Percentiles rank a stretch among this genome's conserved stretches.
Evolutionary conservation across 2,113 vertebrate genomes (phyloP).

Genomic region (Gnathonemus longibarbis): DNA sequence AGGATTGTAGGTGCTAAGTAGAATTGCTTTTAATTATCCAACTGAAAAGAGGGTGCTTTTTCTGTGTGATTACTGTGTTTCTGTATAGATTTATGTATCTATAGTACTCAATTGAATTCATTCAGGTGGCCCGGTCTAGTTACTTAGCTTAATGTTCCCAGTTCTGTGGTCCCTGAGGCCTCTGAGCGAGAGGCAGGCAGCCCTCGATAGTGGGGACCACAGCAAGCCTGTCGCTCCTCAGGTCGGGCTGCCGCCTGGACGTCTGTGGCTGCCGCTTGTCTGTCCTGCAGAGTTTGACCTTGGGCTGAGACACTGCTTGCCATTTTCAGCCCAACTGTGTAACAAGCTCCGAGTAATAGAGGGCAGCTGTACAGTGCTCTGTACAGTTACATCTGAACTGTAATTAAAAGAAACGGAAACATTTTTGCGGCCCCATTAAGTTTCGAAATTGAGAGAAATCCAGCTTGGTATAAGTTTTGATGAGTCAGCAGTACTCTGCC

Average conservation of each 20-base stretch:
- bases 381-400: neutral
- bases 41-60: neutral
- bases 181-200: neutral
- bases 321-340: neutral
- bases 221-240: neutral
- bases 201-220: neutral
- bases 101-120: neutral
- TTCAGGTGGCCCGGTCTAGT: neutral
- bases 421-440: neutral
- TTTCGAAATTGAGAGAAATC: neutral
- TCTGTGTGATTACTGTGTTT: neutral
- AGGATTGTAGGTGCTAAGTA: neutral
- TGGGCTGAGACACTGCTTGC: neutral
- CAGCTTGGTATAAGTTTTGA: neutral
- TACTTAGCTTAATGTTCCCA: neutral
- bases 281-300: neutral
- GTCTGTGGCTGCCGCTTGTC: neutral
- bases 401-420: neutral
- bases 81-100: neutral
- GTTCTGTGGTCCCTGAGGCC: neutral
- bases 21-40: neutral
- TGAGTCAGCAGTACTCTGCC: neutral
- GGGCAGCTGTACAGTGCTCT: neutral
- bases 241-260: neutral
- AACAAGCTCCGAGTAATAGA: neutral